Evolutionary conservation across 2,113 vertebrate species (phyloP).

Genomic region (Dolichallabes microphthalmus): DNA sequence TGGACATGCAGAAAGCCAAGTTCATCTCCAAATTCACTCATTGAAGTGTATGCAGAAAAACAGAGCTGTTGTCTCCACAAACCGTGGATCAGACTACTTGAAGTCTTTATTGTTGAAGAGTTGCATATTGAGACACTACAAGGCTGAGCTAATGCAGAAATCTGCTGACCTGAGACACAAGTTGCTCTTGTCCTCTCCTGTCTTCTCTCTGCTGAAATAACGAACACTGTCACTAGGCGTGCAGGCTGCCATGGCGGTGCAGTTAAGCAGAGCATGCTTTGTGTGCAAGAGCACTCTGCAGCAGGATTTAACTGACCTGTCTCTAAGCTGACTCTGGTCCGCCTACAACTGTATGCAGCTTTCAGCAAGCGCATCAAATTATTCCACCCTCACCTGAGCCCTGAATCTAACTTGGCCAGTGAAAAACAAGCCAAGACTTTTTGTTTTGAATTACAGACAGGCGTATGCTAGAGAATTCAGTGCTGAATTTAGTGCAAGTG

Average conservation of each 20-base stretch:
- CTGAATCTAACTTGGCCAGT: constrained; percentile 54
- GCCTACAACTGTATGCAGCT: constrained; percentile 30
- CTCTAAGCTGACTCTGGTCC: constrained; percentile 46
- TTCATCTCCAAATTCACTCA: constrained; percentile 15
- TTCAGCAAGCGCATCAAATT: constrained; percentile 43
- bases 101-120: constrained; percentile 44
- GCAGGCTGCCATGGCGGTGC: constrained; percentile 34
- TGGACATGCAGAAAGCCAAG: constrained; percentile 36
- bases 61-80: constrained; percentile 39
- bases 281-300: constrained; percentile 51
- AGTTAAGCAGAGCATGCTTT: constrained; percentile 52
- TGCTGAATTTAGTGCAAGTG: not conserved
- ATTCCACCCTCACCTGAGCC: constrained; percentile 49
- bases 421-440: constrained; percentile 52
- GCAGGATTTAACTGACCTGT: constrained; percentile 48
- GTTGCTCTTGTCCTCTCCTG: constrained; percentile 80
- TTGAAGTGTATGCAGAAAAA: constrained; percentile 40
- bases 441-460: constrained; percentile 17
- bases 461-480: not conserved
- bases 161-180: constrained; percentile 82
- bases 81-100: constrained; percentile 41
- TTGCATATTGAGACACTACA: constrained; percentile 62
- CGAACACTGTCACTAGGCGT: constrained; percentile 77
- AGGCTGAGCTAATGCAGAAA: constrained; percentile 75
- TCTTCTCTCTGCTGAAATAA: constrained; percentile 84